Percentiles rank a stretch among this genome's conserved stretches.
Evolutionary conservation across 2,888 invertebrate genomes (phyloP).

Genomic region (Volucella inanis): DNA sequence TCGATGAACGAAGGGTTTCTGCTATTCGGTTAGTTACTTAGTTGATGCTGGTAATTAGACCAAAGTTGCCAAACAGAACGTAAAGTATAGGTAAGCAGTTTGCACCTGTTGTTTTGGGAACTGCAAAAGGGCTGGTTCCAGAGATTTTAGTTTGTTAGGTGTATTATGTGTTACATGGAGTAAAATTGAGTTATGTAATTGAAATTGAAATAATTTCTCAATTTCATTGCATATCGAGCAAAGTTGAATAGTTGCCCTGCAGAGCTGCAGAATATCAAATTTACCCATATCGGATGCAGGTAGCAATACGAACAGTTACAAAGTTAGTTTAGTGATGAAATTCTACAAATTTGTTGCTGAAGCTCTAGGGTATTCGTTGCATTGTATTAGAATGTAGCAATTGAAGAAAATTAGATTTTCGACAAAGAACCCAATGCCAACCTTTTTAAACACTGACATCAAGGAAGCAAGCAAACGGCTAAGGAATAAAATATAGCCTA

Average conservation of each 20-base stretch:
- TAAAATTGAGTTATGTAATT: constrained; percentile 69
- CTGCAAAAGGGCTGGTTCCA: background rate
- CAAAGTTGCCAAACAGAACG: constrained; percentile 65
- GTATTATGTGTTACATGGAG: constrained; percentile 36
- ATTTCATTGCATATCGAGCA: constrained; percentile 53
- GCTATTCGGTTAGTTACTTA: constrained; percentile 45
- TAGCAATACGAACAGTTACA: constrained; percentile 23
- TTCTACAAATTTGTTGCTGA: constrained; percentile 14
- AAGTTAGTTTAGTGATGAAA: constrained; percentile 20
- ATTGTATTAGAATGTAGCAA: background rate
- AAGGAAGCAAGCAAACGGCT: no score
- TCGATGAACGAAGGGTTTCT: constrained; percentile 21
- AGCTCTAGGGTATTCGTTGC: background rate
- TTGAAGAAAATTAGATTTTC: no score
- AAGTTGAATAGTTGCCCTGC: background rate
- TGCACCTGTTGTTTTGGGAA: constrained; percentile 36
- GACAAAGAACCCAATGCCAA: no score
- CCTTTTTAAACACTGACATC: no score
- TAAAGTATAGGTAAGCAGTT: constrained; percentile 59
- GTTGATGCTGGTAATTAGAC: constrained; percentile 71
- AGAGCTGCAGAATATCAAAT: constrained; percentile 27
- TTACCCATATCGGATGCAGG: constrained; percentile 14
- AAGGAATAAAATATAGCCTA: no score
- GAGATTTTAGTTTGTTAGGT: constrained; percentile 30
- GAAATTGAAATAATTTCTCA: constrained; percentile 53